phyloP scores from a whole-genome alignment of 2,797 vertebrate species.

The Apogon hyalosoma region DNA sequence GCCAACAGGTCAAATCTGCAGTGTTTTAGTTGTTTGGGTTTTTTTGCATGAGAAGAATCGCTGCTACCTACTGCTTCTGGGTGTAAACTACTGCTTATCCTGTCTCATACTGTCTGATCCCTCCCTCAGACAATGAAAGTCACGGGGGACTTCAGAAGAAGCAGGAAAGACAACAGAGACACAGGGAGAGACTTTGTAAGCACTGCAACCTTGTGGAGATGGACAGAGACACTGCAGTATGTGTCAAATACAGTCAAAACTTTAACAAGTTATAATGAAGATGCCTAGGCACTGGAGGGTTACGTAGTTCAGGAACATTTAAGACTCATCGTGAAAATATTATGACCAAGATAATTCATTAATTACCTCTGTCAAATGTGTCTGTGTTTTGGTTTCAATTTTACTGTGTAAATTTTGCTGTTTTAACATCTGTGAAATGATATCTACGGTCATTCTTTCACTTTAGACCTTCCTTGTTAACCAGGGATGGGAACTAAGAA shows the following conservation, averaged over 20 bases:
- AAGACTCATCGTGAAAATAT: no score
- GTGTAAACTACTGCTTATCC: slow-evolving; percentile 15
- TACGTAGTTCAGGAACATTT: no score
- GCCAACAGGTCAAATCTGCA: background rate
- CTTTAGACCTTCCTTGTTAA: no score
- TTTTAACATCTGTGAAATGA: no score
- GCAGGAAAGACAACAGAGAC: slow-evolving; percentile 1
- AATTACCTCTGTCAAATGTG: no score
- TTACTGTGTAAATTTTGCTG: no score
- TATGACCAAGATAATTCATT: no score
- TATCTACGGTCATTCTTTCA: no score
- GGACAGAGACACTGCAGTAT: slow-evolving; percentile 10
- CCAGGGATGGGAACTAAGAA: no score
- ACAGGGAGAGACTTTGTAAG: slow-evolving; percentile 12
- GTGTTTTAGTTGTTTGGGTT: background rate
- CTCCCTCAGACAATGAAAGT: slow-evolving; percentile 5
- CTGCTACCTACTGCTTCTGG: slow-evolving; percentile 19
- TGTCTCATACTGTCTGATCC: slow-evolving; percentile 33
- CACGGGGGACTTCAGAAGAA: background rate
- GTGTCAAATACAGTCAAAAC: background rate
- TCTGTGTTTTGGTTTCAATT: no score
- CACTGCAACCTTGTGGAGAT: slow-evolving; percentile 38
- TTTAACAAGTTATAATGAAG: no score
- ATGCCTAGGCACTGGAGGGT: no score
- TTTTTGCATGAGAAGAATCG: background rate